Evolutionary conservation across 1,140 invertebrate genomes (phyloP).

Genomic region (Leptinotarsa texana): DNA sequence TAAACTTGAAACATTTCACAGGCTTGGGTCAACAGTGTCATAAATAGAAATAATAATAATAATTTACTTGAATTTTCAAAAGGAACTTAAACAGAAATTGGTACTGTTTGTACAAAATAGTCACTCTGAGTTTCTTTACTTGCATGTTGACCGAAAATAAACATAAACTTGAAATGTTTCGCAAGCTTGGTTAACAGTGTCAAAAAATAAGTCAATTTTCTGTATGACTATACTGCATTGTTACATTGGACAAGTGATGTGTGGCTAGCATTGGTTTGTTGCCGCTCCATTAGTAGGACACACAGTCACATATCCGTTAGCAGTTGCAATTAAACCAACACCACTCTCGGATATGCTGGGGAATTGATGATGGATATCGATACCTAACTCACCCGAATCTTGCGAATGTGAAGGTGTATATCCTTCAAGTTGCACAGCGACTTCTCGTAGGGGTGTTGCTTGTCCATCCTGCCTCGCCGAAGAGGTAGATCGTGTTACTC

Average conservation of each 20-base stretch:
- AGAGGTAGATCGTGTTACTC: slow-evolving; percentile 46
- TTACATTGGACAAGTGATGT: slow-evolving; percentile 34
- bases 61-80: no score
- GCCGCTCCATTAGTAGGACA: slow-evolving; percentile 50
- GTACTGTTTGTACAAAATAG: no score
- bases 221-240: no score
- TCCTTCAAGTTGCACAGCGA: slow-evolving; percentile 38
- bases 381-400: slow-evolving; percentile 38
- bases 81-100: no score
- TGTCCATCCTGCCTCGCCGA: slow-evolving; percentile 44
- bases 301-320: slow-evolving; percentile 52
- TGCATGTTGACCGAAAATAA: no score
- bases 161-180: no score
- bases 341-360: slow-evolving; percentile 46
- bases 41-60: no score
- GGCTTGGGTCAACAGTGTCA: no score
- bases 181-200: no score
- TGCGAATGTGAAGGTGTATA: slow-evolving; percentile 37
- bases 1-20: no score
- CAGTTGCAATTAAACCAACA: slow-evolving; percentile 41
- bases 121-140: no score
- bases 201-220: no score
- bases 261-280: slow-evolving; percentile 46
- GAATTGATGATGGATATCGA: slow-evolving; percentile 46
- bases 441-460: slow-evolving; percentile 42